These are phyloP conservation scores for Caenorhabditis sinica DNA, from an alignment of 2,888 invertebrate genomes.

Conservation along the genomic window DNA sequence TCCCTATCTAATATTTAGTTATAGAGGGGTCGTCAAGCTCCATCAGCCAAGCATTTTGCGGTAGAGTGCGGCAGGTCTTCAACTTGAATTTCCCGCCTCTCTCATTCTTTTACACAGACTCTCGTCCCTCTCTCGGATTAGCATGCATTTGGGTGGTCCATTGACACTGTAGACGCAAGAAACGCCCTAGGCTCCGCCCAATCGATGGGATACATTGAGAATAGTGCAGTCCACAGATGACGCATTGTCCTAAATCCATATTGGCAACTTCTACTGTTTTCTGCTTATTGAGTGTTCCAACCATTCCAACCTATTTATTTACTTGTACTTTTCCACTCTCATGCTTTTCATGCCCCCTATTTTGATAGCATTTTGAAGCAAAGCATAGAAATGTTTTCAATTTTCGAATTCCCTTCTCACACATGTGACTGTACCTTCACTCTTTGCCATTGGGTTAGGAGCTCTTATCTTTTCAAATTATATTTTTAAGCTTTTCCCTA, in stretches of 20 bases:
- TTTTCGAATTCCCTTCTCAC: background rate
- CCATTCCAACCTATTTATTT: conserved; percentile 30
- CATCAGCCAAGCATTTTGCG: background rate
- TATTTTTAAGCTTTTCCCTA: no score
- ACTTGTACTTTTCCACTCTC: conserved; percentile 34
- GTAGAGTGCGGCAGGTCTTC: background rate
- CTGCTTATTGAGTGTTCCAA: conserved; percentile 1
- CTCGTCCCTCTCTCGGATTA: background rate
- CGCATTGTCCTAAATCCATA: background rate
- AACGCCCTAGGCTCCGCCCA: conserved; percentile 2
- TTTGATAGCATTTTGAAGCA: conserved; percentile 36
- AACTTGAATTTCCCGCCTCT: background rate
- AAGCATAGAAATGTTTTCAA: conserved; percentile 36
- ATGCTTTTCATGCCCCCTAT: conserved; percentile 46
- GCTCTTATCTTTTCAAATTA: conserved; percentile 12
- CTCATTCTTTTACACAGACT: background rate
- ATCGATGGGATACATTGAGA: background rate
- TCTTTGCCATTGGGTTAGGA: background rate
- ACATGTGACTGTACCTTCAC: background rate
- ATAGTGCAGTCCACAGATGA: background rate
- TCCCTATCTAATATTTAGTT: background rate
- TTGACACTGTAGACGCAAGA: background rate
- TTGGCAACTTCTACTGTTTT: background rate
- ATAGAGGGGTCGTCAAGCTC: background rate
- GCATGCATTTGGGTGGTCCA: conserved; percentile 22